Conservation (phyloP, 64 coral and sea anemone species). For the Pocillopora verrucosa region DNA sequence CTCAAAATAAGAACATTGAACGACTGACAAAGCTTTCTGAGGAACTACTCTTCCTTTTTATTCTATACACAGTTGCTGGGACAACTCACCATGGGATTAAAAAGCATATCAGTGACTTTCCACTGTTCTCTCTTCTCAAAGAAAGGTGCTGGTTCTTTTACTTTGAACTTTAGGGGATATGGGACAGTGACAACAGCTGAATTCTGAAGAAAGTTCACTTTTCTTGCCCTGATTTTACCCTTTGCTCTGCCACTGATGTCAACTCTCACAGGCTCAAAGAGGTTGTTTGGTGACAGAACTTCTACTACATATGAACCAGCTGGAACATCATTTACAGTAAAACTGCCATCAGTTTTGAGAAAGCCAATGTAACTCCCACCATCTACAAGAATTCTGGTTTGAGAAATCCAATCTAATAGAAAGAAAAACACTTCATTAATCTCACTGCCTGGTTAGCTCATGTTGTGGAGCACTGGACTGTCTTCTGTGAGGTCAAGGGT, state of each 20-base stretch:
- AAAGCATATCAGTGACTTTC: conserved; percentile 93
- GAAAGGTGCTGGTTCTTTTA: conserved; percentile 88
- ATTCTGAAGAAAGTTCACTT: conserved; percentile 99
- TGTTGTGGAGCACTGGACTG: too few relatives aligned
- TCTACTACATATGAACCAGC: conserved; percentile 96
- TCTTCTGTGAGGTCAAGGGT: too few relatives aligned
- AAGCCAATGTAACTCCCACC: conserved; percentile 90
- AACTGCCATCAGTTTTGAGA: conserved; percentile 84
- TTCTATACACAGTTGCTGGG: too few relatives aligned
- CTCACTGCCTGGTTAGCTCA: too few relatives aligned
- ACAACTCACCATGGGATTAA: conserved; percentile 96
- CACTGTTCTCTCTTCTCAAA: conserved; percentile 98
- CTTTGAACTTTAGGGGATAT: conserved; percentile 93
- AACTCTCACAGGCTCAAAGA: conserved; percentile 96
- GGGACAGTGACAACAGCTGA: conserved; percentile 86
- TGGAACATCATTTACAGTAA: conserved; percentile 83
- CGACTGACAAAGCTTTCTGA: too few relatives aligned
- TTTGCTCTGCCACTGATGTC: conserved; percentile 93
- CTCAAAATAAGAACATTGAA: too few relatives aligned
- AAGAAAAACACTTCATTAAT: background rate
- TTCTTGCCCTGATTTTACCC: conserved; percentile 94
- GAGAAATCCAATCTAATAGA: conserved; percentile 90
- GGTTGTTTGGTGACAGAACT: conserved; percentile 89
- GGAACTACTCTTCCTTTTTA: too few relatives aligned
- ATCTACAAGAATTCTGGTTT: conserved; percentile 85